Evolutionary conservation across 2,888 invertebrate species (phyloP), one percentile per base, ranked within the genome.

Genomic region (Caenorhabditis afra): DNA sequence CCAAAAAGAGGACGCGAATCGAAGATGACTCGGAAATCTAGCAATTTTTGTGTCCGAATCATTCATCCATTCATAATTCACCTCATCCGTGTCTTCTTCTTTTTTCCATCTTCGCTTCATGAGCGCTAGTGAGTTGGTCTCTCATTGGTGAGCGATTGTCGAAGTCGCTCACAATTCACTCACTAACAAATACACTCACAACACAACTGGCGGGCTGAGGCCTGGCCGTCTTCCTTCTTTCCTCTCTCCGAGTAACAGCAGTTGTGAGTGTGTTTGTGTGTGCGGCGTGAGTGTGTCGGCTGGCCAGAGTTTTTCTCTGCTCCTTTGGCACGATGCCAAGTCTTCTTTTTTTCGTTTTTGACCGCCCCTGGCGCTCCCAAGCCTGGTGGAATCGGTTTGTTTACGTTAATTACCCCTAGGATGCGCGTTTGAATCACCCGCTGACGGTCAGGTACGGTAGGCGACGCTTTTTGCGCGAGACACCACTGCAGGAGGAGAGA

Each of bases 251-350:
- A 71, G 71, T 71, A 71, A 71, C 71, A 71, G 57, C 71, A 62
- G 71, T 71, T 71, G 71, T 71, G 70, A 62, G 71, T 57, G 71
- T 49, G 71, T 71, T 62, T 49, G 71, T 16, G 62, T 58, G 67
- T 71, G 64, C 62, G 44, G 71, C 57, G 71, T 64, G 71, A 5
- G 29, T 29, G 3, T 29, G 29, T 29, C 7, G 29, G 29, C 4
- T 7, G 71, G 49, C 62, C 64, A 71, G 71, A 29, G 62, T 71
- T 71, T 71, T 71, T 64, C 57, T 62, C 71, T 71, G 61, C 61
- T 64, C 61, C 53, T 55, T 74, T 81, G 81, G 81, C 81, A 61
- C 57, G 23, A 14, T 77, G 81, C 81, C 81, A 81, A 81, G 77
- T 68, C 18, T 41, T 49, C 55, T 49, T 45, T 55, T 52, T 65